These are phyloP conservation scores for Sebastes reedi DNA, from an alignment of 2,797 vertebrate genomes.

Conservation along the genomic window DNA sequence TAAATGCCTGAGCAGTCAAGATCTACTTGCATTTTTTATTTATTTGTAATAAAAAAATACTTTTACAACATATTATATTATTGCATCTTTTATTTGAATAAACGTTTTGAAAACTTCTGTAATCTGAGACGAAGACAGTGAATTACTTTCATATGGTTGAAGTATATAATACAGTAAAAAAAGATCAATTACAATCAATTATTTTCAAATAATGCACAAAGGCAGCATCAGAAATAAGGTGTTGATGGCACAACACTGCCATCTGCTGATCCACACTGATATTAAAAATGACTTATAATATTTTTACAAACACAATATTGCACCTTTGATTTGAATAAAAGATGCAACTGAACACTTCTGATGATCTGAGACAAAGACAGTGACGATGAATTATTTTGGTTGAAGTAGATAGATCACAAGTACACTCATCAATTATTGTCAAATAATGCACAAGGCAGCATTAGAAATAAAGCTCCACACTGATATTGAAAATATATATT, in stretches of 20 bases:
- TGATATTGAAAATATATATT: not conserved
- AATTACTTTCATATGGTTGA: not conserved
- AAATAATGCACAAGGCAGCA: not conserved
- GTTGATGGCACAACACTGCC: slow-evolving; percentile 37
- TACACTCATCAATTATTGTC: not conserved
- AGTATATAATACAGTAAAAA: not conserved
- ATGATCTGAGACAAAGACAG: not conserved
- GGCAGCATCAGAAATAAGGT: not conserved
- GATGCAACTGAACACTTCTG: not conserved
- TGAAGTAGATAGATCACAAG: not conserved
- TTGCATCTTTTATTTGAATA: slow-evolving; percentile 1
- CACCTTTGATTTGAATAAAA: not conserved
- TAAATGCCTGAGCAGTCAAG: no score
- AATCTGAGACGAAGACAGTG: not conserved
- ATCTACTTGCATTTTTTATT: no score
- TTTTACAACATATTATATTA: not conserved
- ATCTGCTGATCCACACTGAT: slow-evolving; percentile 44
- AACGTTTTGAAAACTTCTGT: not conserved
- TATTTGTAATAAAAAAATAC: not conserved
- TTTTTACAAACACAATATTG: not conserved
- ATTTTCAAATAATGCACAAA: not conserved
- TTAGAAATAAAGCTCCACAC: not conserved
- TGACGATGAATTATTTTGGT: not conserved
- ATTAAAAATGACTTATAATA: not conserved
- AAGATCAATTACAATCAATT: not conserved